Evolutionary conservation across 2,888 invertebrate species (phyloP).

Genomic region (Galeruca laticollis): DNA sequence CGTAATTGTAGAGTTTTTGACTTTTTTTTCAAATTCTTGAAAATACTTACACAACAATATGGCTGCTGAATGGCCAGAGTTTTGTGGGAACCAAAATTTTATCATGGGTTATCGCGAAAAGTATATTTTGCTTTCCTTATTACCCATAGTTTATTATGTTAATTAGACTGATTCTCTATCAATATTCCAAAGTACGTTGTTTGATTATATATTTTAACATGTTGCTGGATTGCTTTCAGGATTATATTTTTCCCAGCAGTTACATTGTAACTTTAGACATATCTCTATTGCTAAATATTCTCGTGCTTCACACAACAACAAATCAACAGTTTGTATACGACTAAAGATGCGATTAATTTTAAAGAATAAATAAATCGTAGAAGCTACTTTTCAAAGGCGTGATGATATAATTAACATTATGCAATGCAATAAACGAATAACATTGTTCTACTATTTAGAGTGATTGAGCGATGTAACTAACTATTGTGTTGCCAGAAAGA

Average conservation of each 20-base stretch:
- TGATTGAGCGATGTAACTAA: slow-evolving; percentile 2
- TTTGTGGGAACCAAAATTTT: too few relatives aligned
- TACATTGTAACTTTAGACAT: not conserved
- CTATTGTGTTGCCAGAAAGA: not conserved
- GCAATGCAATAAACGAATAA: not conserved
- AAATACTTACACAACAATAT: too few relatives aligned
- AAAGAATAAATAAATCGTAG: not conserved
- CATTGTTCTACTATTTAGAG: not conserved
- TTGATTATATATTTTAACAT: too few relatives aligned
- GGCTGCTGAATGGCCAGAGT: too few relatives aligned
- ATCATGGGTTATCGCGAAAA: too few relatives aligned
- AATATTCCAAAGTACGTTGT: too few relatives aligned
- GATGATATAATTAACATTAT: not conserved
- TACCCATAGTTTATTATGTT: too few relatives aligned
- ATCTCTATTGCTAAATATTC: not conserved
- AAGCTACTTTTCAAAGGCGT: slow-evolving; percentile 1
- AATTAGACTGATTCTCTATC: too few relatives aligned
- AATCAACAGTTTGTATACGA: not conserved
- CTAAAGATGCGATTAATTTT: not conserved
- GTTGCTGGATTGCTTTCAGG: too few relatives aligned
- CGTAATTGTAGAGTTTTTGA: too few relatives aligned
- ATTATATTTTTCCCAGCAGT: not conserved
- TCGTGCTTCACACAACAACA: not conserved
- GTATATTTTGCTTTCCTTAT: too few relatives aligned
- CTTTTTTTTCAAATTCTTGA: too few relatives aligned